These are phyloP conservation scores for Champsocephalus gunnari DNA, from an alignment of 2,797 vertebrate genomes.

Conservation along the genomic window DNA sequence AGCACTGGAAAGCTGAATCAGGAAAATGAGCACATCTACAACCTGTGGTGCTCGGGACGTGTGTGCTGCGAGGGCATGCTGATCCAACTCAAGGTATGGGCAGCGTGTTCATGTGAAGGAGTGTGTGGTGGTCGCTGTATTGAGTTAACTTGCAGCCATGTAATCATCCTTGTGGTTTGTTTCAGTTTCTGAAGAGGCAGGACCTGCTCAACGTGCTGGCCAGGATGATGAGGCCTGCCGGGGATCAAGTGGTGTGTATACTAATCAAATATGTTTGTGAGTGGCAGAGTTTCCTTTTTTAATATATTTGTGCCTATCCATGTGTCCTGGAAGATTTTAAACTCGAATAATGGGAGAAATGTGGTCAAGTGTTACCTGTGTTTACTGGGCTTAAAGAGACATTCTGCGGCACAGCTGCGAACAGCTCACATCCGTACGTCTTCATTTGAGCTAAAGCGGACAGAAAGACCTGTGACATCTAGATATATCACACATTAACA, in stretches of 20 bases:
- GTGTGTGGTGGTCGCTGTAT: neutral
- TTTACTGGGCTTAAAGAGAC: too few relatives aligned
- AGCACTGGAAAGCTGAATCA: constrained; percentile 98
- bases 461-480: too few relatives aligned
- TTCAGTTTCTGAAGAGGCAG: constrained; percentile 97
- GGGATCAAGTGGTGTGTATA: constrained; percentile 95
- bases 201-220: constrained; percentile 97
- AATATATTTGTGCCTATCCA: too few relatives aligned
- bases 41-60: constrained; percentile 97
- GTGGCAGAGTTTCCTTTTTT: too few relatives aligned
- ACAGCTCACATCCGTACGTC: too few relatives aligned
- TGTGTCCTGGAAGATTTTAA: too few relatives aligned
- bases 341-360: too few relatives aligned
- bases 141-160: neutral
- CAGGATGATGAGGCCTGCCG: constrained; percentile 97
- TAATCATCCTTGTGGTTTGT: constrained; percentile 25
- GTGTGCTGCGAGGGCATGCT: constrained; percentile 99
- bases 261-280: neutral
- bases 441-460: too few relatives aligned
- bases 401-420: too few relatives aligned
- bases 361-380: too few relatives aligned
- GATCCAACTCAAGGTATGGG: constrained; percentile 92
- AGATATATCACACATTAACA: too few relatives aligned
- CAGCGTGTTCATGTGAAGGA: neutral
- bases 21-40: constrained; percentile 98